A percentile compares a stretch with the other conserved stretches of the same genome.
phyloP scores from a whole-genome alignment of 2,113 vertebrate genomes.

The Balaeniceps rex region DNA sequence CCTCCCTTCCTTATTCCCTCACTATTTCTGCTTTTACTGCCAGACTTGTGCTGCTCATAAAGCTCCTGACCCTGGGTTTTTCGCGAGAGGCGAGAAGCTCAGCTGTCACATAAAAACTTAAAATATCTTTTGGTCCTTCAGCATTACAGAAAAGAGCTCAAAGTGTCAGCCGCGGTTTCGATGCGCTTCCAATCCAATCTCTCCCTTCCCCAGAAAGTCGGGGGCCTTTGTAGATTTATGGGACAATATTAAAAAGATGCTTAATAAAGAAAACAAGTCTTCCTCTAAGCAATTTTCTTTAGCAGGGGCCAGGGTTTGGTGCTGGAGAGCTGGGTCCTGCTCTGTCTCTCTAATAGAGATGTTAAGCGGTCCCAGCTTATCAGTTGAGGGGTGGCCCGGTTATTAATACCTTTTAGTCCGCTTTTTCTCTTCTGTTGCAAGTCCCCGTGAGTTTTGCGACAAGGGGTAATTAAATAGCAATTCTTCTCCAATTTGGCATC shows the following conservation, averaged over 20 bases:
- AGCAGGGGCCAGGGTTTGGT: not conserved
- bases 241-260: not conserved
- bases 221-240: constrained; percentile 1
- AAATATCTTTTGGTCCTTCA: constrained; percentile 48
- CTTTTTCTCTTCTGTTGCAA: not conserved
- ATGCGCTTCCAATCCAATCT: not conserved
- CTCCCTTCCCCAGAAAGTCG: not conserved
- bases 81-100: not conserved
- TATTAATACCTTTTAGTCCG: not conserved
- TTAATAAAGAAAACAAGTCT: not conserved
- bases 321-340: not conserved
- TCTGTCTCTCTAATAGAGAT: not conserved
- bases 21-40: not conserved
- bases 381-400: not conserved
- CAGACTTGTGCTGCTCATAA: constrained; percentile 19
- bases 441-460: not conserved
- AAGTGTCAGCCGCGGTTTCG: not conserved
- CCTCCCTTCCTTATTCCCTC: not conserved
- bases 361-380: not conserved
- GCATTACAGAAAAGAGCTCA: not conserved
- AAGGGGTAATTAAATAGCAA: not conserved
- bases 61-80: constrained; percentile 41
- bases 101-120: not conserved
- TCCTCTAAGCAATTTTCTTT: not conserved
- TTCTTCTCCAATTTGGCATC: not conserved